phyloP scores from a whole-genome alignment of 2,888 invertebrate species.

The Acrocera orbiculus region DNA sequence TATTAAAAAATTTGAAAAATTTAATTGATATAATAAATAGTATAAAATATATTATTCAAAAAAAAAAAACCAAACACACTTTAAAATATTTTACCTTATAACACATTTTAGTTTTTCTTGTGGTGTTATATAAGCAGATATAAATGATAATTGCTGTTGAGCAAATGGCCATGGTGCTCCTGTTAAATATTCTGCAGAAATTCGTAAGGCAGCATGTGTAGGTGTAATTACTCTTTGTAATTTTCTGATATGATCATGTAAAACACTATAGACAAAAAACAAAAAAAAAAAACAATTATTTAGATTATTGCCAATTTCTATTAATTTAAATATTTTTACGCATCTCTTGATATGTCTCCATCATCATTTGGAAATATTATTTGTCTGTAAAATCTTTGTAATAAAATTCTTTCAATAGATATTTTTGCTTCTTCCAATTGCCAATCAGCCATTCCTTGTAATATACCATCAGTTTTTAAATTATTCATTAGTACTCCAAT shows the following conservation, averaged over 20 bases:
- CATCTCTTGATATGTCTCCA: slow-evolving; percentile 80
- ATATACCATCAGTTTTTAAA: slow-evolving; percentile 50
- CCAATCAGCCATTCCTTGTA: slow-evolving; percentile 44
- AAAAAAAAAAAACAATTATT: slow-evolving; percentile 2
- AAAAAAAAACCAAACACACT: not conserved
- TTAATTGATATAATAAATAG: not conserved
- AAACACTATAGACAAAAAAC: slow-evolving; percentile 46
- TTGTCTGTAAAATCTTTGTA: slow-evolving; percentile 77
- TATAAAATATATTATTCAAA: not conserved
- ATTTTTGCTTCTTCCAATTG: slow-evolving; percentile 60
- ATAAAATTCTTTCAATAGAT: slow-evolving; percentile 79
- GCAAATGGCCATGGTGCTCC: slow-evolving; percentile 95
- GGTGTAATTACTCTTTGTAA: slow-evolving; percentile 58
- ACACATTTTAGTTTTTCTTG: slow-evolving; percentile 51
- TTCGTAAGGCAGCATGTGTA: slow-evolving; percentile 60
- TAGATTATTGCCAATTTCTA: not conserved
- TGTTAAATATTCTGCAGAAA: slow-evolving; percentile 66
- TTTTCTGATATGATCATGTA: slow-evolving; percentile 76
- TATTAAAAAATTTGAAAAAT: slow-evolving; percentile 10
- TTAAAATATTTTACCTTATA: slow-evolving; percentile 21
- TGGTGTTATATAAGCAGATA: slow-evolving; percentile 82
- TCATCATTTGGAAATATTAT: slow-evolving; percentile 96
- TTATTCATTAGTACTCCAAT: slow-evolving; percentile 50
- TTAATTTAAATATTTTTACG: slow-evolving; percentile 36
- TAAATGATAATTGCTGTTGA: slow-evolving; percentile 71